Base-by-base conservation (phyloP, 2,797 vertebrate species). In the Streptopelia turtur region DNA sequence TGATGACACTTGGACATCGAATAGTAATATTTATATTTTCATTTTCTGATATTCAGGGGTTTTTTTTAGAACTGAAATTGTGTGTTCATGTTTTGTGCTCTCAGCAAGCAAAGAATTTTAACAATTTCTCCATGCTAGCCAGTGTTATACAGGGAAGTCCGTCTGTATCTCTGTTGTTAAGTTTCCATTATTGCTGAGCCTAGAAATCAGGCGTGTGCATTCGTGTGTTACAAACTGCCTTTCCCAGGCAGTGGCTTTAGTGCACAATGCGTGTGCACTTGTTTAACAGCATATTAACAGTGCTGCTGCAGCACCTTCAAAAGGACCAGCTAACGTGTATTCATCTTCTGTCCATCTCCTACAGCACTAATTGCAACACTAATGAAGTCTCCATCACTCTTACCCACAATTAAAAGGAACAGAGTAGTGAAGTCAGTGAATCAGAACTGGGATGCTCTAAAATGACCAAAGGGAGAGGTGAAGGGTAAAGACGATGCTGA, bases 11-110 rank as follows among this genome's bases (percentile, higher is more conserved):
- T 93, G 65, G 69, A 91, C 90, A 78, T 78, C 60, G 65, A 90
- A 68, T 37, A 75, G 53, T 77, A 77, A 39, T 90, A 90, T 89
- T 89, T 95, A 57, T 89, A 50, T 88, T 96, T 94, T 91, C 75
- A 82, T 91, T 93, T 94, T 94, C 70, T 83, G 74, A 59, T 87
- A 55, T 52, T 77, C 50, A 52, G 8, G 39, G n/a, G 0, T 4
- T 63, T 63, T 63, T 76, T 80, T 89, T 55, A 75, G 71, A 80
- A 68, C 52, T 93, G 64, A 75, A 94, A 91, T 87, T 45, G 83
- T 25, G 25, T 79, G 90, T 95, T 94, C 76, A 74, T 87, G 74
- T 87, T 82, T 80, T 87, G 87, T 87, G 81, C 72, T 95, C 43
- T 84, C 0, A 0, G 84, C 71, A 83, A 90, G 86, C 75, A 87